phyloP scores from a whole-genome alignment of 2,113 vertebrate genomes.

The Montifringilla adamsi region DNA sequence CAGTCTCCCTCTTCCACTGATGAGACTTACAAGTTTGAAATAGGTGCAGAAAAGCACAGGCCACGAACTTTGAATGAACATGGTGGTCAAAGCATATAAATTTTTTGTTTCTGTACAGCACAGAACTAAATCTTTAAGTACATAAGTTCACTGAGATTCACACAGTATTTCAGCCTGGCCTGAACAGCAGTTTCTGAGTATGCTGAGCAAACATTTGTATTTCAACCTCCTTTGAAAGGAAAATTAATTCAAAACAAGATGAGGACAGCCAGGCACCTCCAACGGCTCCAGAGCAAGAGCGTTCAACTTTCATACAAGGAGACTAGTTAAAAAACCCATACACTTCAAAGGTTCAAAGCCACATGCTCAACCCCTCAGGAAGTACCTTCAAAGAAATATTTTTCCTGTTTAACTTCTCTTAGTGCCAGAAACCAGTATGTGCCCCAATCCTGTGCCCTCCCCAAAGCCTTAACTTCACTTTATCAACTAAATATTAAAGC shows the following conservation, averaged over 20 bases:
- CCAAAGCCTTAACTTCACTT: background rate
- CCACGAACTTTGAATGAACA: background rate
- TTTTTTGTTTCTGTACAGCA: background rate
- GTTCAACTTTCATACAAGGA: background rate
- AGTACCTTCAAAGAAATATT: background rate
- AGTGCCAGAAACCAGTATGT: background rate
- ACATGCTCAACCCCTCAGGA: background rate
- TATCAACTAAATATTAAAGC: background rate
- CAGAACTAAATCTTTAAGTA: background rate
- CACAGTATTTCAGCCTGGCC: background rate
- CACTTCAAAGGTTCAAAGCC: background rate
- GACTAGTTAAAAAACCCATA: background rate
- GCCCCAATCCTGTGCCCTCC: background rate
- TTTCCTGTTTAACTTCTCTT: background rate
- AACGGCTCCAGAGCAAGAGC: background rate
- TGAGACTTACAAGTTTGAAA: background rate
- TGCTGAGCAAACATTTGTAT: background rate
- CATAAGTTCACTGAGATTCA: background rate
- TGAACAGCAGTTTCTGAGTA: background rate
- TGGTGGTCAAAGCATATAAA: background rate
- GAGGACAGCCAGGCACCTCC: background rate
- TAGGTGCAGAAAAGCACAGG: background rate
- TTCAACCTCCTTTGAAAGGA: background rate
- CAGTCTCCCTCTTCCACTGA: background rate
- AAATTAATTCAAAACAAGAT: background rate